Conservation (phyloP, 2,113 vertebrate species). For the Corythaeola cristata region DNA sequence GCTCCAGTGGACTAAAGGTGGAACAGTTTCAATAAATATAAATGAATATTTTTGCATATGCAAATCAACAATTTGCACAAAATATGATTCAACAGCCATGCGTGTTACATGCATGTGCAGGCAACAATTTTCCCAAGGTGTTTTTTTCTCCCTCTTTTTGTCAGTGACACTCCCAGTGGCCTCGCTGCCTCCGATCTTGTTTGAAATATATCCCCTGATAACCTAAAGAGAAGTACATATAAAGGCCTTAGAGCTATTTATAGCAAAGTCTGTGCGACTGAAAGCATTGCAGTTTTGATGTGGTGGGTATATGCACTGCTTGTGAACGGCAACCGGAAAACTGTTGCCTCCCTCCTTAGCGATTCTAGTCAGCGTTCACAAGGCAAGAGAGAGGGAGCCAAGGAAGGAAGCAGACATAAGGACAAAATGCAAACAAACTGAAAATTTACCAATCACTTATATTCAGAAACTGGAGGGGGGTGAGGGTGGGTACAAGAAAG, state of each 20-base stretch:
- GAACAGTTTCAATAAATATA: background rate
- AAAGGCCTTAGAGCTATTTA: slow-evolving; percentile 47
- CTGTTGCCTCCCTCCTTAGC: slow-evolving; percentile 24
- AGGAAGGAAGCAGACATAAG: slow-evolving; percentile 53
- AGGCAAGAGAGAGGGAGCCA: background rate
- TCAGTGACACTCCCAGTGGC: background rate
- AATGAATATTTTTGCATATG: background rate
- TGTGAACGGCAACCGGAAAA: slow-evolving; percentile 37
- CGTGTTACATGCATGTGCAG: background rate
- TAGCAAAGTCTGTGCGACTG: slow-evolving; percentile 28
- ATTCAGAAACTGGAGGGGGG: background rate
- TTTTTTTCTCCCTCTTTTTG: background rate
- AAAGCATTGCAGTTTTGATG: slow-evolving; percentile 51
- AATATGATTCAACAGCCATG: background rate
- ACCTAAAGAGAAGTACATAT: slow-evolving; percentile 24
- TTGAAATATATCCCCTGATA: slow-evolving; percentile 1
- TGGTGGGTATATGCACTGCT: background rate
- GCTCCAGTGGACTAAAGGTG: background rate
- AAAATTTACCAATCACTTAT: slow-evolving; percentile 39
- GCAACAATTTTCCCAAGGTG: background rate
- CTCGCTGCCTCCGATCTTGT: background rate
- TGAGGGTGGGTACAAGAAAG: background rate
- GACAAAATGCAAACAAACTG: slow-evolving; percentile 52
- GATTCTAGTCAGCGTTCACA: slow-evolving; percentile 26
- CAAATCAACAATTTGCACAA: background rate